A percentile compares a stretch with the other conserved stretches of the same genome.
Evolutionary conservation across 1,140 invertebrate genomes (phyloP).

Genomic region (Probaryconus sp.): DNA sequence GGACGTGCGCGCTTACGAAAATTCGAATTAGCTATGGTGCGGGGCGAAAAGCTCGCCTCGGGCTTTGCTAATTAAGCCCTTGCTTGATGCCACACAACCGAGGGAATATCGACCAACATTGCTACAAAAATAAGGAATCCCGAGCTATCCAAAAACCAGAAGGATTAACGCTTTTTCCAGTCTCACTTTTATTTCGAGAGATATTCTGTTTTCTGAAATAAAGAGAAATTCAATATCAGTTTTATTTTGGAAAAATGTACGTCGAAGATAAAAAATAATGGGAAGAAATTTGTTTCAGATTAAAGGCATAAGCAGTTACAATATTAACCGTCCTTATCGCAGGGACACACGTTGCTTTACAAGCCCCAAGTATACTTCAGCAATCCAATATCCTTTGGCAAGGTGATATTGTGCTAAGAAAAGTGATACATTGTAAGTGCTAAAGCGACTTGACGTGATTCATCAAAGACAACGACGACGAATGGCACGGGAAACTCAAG

Average conservation of each 20-base stretch:
- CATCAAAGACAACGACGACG: constrained; percentile 43
- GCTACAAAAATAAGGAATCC: constrained; percentile 38
- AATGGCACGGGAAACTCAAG: constrained; percentile 28
- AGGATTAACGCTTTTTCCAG: constrained; percentile 20
- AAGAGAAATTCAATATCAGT: too few relatives aligned
- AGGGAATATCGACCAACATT: constrained; percentile 52
- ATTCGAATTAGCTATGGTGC: constrained; percentile 42
- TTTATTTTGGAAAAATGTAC: too few relatives aligned
- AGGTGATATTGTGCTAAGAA: constrained; percentile 41
- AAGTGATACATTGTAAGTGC: constrained; percentile 49
- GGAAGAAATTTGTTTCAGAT: background rate
- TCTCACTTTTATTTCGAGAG: too few relatives aligned
- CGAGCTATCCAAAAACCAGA: constrained; percentile 3
- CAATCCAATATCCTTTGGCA: constrained; percentile 48
- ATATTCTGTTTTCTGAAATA: too few relatives aligned
- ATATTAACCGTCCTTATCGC: constrained; percentile 20
- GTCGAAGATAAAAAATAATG: too few relatives aligned
- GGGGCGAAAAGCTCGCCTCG: constrained; percentile 52
- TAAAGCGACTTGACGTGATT: constrained; percentile 47
- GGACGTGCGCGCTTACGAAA: constrained; percentile 56
- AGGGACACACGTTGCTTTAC: constrained; percentile 24
- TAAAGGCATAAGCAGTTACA: background rate
- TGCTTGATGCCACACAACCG: constrained; percentile 47
- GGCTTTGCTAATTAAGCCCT: constrained; percentile 62
- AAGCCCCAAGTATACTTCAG: constrained; percentile 14